Evolutionary conservation across 2,113 vertebrate genomes (phyloP), one percentile per base, ranked within the genome.

Genomic region (Nettapus auritus): DNA sequence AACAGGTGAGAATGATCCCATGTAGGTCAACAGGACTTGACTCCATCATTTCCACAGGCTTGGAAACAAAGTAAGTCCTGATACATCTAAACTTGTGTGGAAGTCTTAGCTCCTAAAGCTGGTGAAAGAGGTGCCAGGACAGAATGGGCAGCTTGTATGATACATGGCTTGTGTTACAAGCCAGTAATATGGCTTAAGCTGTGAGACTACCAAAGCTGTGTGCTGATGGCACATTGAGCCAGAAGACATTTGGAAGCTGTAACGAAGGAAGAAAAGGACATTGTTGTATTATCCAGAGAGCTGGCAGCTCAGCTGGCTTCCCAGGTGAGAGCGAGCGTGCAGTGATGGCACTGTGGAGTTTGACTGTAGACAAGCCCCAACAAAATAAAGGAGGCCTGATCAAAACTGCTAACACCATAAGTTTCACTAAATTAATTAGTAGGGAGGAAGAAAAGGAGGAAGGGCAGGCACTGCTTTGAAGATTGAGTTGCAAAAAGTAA

Each of bases 391-490:
- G 34, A 57, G 74, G 67, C n/a, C 67, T 70, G 67, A 52, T 60
- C 57, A 89, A 91, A 94, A 89, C 57, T 89, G 70, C 85, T 73
- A 82, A 48, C 78, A 71, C 18, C 5, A 0, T 34, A 38, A 60
- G 50, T 80, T 86, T 89, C 12, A 4, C 50, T 69, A 56, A 86
- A 86, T 18, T 95, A 82, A 87, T 96, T 79, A 88, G 57, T 62
- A 46, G 74, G 78, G 82, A 86, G 79, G 48, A 88, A 71, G 48
- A 70, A 91, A 52, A 59, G 60, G 60, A 84, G 62, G 62, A 87
- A 87, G 67, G 70, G 67, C 8, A 1, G 70, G 5, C 56, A 7
- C 21, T 67, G 46, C 90, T 93, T 93, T 91, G 85, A 91, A 93
- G 62, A 18, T 1, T 5, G 34, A 73, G 64, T 21, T 85, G 66